phyloP scores from a whole-genome alignment of 1,140 invertebrate genomes.

The Nasonia longicornis region DNA sequence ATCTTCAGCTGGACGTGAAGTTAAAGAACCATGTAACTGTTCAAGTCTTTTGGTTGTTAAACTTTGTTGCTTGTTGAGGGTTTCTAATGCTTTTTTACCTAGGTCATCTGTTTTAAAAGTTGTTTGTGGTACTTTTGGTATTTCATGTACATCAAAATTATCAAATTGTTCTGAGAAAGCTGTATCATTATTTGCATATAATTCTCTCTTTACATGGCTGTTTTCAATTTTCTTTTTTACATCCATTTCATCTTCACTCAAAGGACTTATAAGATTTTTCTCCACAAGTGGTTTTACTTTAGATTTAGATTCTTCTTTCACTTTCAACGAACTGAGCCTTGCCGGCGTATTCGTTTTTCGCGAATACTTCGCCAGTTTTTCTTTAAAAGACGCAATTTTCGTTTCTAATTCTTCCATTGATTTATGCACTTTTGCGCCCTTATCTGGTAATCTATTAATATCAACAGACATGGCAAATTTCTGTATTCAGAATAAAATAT shows the following conservation, averaged over 20 bases:
- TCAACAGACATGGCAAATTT: slow-evolving; percentile 67
- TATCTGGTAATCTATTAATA: slow-evolving; percentile 69
- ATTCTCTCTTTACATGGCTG: slow-evolving; percentile 24
- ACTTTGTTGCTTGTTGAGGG: slow-evolving; percentile 73
- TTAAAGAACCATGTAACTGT: slow-evolving; percentile 79
- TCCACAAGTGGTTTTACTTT: slow-evolving; percentile 50
- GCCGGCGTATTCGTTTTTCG: slow-evolving; percentile 48
- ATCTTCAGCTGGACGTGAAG: slow-evolving; percentile 74
- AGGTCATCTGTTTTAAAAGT: slow-evolving; percentile 46
- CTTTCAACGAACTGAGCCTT: neutral
- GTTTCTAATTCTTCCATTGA: slow-evolving; percentile 61
- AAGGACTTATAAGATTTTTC: slow-evolving; percentile 25
- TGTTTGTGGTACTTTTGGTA: slow-evolving; percentile 37
- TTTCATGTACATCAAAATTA: slow-evolving; percentile 36
- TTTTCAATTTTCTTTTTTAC: slow-evolving; percentile 44
- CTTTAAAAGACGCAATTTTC: slow-evolving; percentile 62
- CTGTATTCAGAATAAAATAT: slow-evolving; percentile 55
- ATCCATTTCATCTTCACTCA: slow-evolving; percentile 2
- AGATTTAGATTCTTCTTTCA: slow-evolving; percentile 5
- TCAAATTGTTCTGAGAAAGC: neutral
- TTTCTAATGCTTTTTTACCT: slow-evolving; percentile 71
- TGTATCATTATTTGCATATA: slow-evolving; percentile 33
- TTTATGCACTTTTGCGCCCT: slow-evolving; percentile 66
- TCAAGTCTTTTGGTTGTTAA: slow-evolving; percentile 80
- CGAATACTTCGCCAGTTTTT: slow-evolving; percentile 67